Evolutionary conservation across 2,888 invertebrate genomes (phyloP), one percentile per base, ranked within the genome.

Genomic region (Dorcus hopei): DNA sequence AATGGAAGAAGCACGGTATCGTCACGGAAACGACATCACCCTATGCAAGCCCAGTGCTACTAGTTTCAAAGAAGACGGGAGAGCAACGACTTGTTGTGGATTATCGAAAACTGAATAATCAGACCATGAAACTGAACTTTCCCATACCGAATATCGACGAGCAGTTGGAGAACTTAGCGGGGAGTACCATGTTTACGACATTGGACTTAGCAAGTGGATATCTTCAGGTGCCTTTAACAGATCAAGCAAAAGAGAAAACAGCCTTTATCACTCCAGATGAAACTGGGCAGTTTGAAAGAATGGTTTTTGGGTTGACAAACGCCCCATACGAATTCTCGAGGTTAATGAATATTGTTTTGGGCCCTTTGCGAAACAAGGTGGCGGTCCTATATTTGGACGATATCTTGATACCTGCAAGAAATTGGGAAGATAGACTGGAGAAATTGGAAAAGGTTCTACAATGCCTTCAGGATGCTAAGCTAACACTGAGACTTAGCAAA

Each of bases 401-500:
- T 38, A 39, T 57, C 6, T 26, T 57, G 39, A 40, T 57, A 14
- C 26, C 52, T 9, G 16, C 38, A 39, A 51, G 19, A 8, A 33
- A 33, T 26, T 16, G 11, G 7, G 45, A 50, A 11, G 50, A 51
- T 11, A 40, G 38, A 9, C n/a, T n/a, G n/a, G 19, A 19, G n/a
- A 14, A 42, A 7, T 9, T 56, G 5, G 38, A 43, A 40, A 64
- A 9, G 50, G 61, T n/a, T 43, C 69, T 9, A 45, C 23, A 23
- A 23, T 23, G 23, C 4, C 23, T 23, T 23, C 23, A 59, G 6
- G 45, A 61, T 4, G 67, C 68, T 0, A 61, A 65, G 0, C 47
- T 73, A n/a, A 73, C 68, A 0, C 49, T 76, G 5, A 71, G 71
- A 40, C 53, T 68, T 1, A 52, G 19, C 0, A 72, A 74, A 59